A percentile compares a stretch with the other conserved stretches of the same genome.
These are phyloP conservation scores for Lacanobia oleracea DNA, from an alignment of 2,888 invertebrate genomes.

Conservation along the genomic window DNA sequence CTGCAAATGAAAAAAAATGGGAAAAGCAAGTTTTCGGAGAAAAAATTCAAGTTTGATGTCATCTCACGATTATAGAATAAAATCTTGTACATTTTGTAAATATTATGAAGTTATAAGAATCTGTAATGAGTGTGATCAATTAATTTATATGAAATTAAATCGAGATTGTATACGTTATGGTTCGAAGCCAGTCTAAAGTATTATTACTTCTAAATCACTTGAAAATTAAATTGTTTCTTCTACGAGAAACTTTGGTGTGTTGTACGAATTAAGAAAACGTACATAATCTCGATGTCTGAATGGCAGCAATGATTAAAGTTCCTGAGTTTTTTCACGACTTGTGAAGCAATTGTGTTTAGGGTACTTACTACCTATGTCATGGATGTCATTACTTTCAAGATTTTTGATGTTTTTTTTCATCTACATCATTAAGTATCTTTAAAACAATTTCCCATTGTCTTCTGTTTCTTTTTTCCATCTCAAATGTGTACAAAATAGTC, in stretches of 20 bases:
- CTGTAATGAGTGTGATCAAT: constrained; percentile 71
- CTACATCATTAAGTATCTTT: background rate
- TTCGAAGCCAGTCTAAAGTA: constrained; percentile 30
- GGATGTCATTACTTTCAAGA: constrained; percentile 27
- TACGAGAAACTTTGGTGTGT: background rate
- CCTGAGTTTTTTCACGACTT: constrained; percentile 24
- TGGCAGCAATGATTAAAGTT: constrained; percentile 43
- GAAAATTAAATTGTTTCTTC: constrained; percentile 11
- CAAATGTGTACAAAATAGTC: constrained; percentile 14
- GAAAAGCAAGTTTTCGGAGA: constrained; percentile 38
- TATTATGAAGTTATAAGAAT: constrained; percentile 75
- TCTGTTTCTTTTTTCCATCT: constrained; percentile 2
- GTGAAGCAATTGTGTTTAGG: constrained; percentile 6
- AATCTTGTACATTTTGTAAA: constrained; percentile 80
- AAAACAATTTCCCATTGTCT: background rate
- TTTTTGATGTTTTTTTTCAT: background rate
- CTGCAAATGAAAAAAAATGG: constrained; percentile 37
- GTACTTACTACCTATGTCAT: background rate
- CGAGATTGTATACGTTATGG: constrained; percentile 53
- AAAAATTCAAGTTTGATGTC: constrained; percentile 52
- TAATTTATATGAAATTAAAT: constrained; percentile 54
- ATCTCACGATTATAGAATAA: constrained; percentile 57
- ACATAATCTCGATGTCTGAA: constrained; percentile 44
- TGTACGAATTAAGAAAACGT: constrained; percentile 15
- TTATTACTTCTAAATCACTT: constrained; percentile 42